These are phyloP conservation scores for Alethe diademata DNA, from an alignment of 2,113 vertebrate species.

Conservation along the genomic window DNA sequence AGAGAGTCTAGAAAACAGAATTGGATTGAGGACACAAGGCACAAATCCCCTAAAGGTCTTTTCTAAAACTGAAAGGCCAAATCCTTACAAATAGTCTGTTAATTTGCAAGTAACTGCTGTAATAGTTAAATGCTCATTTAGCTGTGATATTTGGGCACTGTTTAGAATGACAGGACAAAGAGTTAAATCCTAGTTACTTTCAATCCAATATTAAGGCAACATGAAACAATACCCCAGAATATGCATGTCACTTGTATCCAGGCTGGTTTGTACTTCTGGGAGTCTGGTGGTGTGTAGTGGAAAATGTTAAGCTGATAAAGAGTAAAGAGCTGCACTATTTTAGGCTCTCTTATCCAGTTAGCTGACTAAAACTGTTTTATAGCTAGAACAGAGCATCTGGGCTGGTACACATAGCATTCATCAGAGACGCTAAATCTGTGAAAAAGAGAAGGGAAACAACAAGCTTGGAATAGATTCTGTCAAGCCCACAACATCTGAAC, in stretches of 20 bases:
- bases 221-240: slow-evolving; percentile 14
- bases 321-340: slow-evolving; percentile 69
- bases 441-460: slow-evolving; percentile 57
- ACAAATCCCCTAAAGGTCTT: neutral
- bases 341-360: slow-evolving; percentile 73
- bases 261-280: slow-evolving; percentile 18
- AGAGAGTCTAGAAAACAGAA: neutral
- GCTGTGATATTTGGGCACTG: neutral
- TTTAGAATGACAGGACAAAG: neutral
- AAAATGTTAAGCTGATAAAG: slow-evolving; percentile 72
- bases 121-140: neutral
- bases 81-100: neutral
- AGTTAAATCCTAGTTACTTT: slow-evolving; percentile 11
- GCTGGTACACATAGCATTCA: slow-evolving; percentile 52
- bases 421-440: slow-evolving; percentile 48
- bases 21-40: neutral
- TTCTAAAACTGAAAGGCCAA: neutral
- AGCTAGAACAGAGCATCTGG: slow-evolving; percentile 58
- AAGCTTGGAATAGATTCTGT: slow-evolving; percentile 62
- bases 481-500: slow-evolving; percentile 60
- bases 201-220: neutral
- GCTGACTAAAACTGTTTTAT: slow-evolving; percentile 68
- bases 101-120: slow-evolving; percentile 12
- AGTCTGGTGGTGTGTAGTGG: slow-evolving; percentile 25
- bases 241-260: slow-evolving; percentile 12